Evolutionary conservation across 1,140 invertebrate genomes (phyloP).

Genomic region (Temnothorax nylanderi): DNA sequence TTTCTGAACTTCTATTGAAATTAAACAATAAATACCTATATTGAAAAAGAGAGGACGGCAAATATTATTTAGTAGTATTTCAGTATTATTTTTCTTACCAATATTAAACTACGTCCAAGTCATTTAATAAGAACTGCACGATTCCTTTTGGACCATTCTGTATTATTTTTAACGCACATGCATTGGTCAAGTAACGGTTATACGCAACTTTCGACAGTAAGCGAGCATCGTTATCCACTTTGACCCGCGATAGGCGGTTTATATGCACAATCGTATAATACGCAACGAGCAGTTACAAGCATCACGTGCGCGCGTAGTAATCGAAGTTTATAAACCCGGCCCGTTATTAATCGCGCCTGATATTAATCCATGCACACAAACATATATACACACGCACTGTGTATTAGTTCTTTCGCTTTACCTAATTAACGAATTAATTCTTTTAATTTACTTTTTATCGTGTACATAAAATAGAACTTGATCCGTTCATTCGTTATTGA

Average conservation of each 20-base stretch:
- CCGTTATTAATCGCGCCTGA: slow-evolving; percentile 46
- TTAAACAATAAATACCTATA: not conserved
- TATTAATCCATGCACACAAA: slow-evolving; percentile 30
- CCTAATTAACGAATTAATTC: slow-evolving; percentile 9
- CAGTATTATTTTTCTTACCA: not conserved
- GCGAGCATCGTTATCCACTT: slow-evolving; percentile 55
- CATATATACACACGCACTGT: not conserved
- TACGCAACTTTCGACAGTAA: slow-evolving; percentile 47
- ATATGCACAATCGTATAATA: slow-evolving; percentile 54
- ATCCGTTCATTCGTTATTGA: no score
- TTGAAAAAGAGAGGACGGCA: not conserved
- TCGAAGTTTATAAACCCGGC: slow-evolving; percentile 51
- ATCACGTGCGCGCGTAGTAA: slow-evolving; percentile 17
- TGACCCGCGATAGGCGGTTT: slow-evolving; percentile 47
- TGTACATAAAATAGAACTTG: not conserved
- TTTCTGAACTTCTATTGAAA: not conserved
- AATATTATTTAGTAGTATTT: not conserved
- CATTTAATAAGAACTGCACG: not conserved
- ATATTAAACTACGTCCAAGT: not conserved
- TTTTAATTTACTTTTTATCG: not conserved
- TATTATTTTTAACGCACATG: not conserved
- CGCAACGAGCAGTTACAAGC: slow-evolving; percentile 24
- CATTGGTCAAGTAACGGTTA: not conserved
- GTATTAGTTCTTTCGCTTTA: slow-evolving; percentile 12
- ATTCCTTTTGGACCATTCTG: not conserved